Percentiles rank a stretch among this genome's conserved stretches.
Evolutionary conservation across 2,888 invertebrate genomes (phyloP).

Genomic region (Muschampia plurimacula): DNA sequence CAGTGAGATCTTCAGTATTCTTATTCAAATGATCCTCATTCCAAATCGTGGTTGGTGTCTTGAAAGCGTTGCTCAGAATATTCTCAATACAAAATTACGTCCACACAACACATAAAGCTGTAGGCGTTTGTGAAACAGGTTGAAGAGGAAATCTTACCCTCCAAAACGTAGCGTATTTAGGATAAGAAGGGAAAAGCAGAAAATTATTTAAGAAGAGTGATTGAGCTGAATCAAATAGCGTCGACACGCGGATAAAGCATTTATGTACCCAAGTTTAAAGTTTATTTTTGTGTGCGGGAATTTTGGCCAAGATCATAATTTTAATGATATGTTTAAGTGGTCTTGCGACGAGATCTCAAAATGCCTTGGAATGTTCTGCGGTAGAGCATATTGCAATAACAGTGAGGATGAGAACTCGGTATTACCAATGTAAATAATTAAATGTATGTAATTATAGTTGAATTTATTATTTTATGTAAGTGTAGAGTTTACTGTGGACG

Average conservation of each 20-base stretch:
- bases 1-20: conserved; percentile 42
- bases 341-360: conserved; percentile 44
- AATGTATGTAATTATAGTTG: conserved; percentile 61
- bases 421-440: conserved; percentile 73
- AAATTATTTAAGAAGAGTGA: conserved; percentile 14
- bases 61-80: conserved; percentile 64
- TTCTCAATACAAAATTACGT: conserved; percentile 65
- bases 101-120: conserved; percentile 64
- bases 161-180: conserved; percentile 45
- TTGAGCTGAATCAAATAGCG: not conserved
- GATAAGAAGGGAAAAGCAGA: conserved; percentile 22
- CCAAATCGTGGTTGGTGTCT: conserved; percentile 33
- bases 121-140: conserved; percentile 35
- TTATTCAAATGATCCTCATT: conserved; percentile 23
- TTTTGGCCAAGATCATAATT: conserved; percentile 37
- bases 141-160: conserved; percentile 44
- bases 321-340: conserved; percentile 32
- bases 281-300: conserved; percentile 38
- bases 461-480: conserved; percentile 59
- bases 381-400: conserved; percentile 48
- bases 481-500: conserved; percentile 56
- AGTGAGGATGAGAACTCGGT: conserved; percentile 49
- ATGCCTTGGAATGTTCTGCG: conserved; percentile 20
- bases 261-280: conserved; percentile 26
- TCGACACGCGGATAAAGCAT: conserved; percentile 11